Conservation (phyloP, 2,888 invertebrate species). For the Tuta absoluta region DNA sequence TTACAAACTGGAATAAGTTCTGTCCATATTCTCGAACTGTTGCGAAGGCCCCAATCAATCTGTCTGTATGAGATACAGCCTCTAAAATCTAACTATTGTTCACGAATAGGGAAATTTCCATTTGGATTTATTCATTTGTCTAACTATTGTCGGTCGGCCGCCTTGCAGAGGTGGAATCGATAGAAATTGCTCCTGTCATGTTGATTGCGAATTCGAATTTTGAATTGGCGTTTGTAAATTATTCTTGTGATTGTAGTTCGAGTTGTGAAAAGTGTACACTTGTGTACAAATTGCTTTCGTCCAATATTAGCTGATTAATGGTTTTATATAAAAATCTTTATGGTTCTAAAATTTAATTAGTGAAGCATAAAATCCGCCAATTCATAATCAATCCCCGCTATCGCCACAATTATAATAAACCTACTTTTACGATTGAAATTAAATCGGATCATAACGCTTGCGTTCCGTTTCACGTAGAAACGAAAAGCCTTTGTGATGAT, state of each 20-base stretch:
- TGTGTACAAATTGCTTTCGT: too few relatives aligned
- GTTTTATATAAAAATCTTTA: not conserved
- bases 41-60: conserved; percentile 77
- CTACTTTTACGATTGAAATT: conserved; percentile 44
- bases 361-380: conserved; percentile 12
- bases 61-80: conserved; percentile 79
- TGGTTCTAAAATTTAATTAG: conserved; percentile 1
- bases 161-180: conserved; percentile 35
- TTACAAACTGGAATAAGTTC: not conserved
- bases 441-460: conserved; percentile 52
- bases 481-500: conserved; percentile 65
- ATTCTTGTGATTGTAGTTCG: not conserved
- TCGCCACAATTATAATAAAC: conserved; percentile 25
- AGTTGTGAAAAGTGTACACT: conserved; percentile 11
- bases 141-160: conserved; percentile 75
- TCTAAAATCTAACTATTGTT: conserved; percentile 81
- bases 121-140: conserved; percentile 81
- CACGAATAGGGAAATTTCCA: conserved; percentile 79
- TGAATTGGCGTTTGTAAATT: conserved; percentile 1
- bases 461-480: conserved; percentile 61
- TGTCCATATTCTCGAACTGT: conserved; percentile 58
- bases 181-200: conserved; percentile 22
- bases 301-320: not conserved
- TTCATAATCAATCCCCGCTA: conserved; percentile 25
- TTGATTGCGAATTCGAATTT: conserved; percentile 18